Conservation (phyloP, 2,888 invertebrate genomes). For the Endotricha flammealis region DNA sequence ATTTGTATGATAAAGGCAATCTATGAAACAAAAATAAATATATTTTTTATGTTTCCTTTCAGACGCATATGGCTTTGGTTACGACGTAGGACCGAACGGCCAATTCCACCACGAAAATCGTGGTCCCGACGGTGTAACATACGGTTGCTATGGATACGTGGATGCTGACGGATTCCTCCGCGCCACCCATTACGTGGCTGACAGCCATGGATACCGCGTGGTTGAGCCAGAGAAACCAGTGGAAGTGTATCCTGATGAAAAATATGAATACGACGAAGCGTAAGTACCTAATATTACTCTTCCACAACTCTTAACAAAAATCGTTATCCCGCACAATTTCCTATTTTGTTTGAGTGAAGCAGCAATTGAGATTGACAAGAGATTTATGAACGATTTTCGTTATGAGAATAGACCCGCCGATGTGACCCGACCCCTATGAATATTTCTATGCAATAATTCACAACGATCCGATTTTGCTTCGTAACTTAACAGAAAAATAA, state of each 20-base stretch:
- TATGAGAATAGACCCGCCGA: too few relatives aligned
- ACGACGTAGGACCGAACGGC: conserved; percentile 85
- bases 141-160: conserved; percentile 88
- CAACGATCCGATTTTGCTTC: too few relatives aligned
- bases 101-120: conserved; percentile 89
- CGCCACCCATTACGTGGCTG: conserved; percentile 87
- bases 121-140: conserved; percentile 86
- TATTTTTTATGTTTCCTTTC: conserved; percentile 24
- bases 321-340: too few relatives aligned
- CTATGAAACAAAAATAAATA: too few relatives aligned
- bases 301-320: background rate
- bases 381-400: too few relatives aligned
- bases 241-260: conserved; percentile 79
- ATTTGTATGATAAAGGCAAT: too few relatives aligned
- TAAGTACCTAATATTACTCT: conserved; percentile 31
- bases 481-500: too few relatives aligned
- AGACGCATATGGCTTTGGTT: conserved; percentile 88
- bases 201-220: conserved; percentile 86
- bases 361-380: too few relatives aligned
- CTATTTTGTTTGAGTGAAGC: too few relatives aligned
- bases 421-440: too few relatives aligned
- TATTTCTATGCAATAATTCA: too few relatives aligned
- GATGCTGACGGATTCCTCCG: conserved; percentile 82
- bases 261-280: conserved; percentile 64
- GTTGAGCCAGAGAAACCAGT: conserved; percentile 83